A percentile compares a stretch with the other conserved stretches of the same genome.
phyloP scores from a whole-genome alignment of 1,140 invertebrate genomes.

The Dendrolimus kikuchii region DNA sequence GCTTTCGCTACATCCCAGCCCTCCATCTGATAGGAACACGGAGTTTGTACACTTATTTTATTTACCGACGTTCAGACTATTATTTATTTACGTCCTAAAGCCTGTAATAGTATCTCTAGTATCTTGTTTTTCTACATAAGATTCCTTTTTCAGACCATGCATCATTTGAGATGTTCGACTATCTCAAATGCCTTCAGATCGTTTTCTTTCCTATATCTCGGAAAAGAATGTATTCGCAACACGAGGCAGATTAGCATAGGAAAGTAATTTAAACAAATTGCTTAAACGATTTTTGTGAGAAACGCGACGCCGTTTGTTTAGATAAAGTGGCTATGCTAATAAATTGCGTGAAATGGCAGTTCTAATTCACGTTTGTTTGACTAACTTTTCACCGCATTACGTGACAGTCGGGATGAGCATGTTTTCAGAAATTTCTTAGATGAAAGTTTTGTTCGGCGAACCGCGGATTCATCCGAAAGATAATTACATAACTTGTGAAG shows the following conservation, averaged over 20 bases:
- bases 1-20: constrained; percentile 38
- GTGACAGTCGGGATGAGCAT: constrained; percentile 13
- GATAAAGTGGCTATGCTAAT: constrained; percentile 32
- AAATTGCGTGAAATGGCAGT: constrained; percentile 17
- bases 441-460: constrained; percentile 23
- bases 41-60: constrained; percentile 59
- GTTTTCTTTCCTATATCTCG: constrained; percentile 21
- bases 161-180: constrained; percentile 44
- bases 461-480: constrained; percentile 24
- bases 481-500: constrained; percentile 25
- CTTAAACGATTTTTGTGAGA: constrained; percentile 56
- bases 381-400: constrained; percentile 17
- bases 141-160: constrained; percentile 44
- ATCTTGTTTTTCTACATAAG: constrained; percentile 50
- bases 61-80: constrained; percentile 57
- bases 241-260: constrained; percentile 55
- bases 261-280: constrained; percentile 68
- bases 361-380: constrained; percentile 22
- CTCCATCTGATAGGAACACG: constrained; percentile 59
- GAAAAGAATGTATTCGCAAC: constrained; percentile 50
- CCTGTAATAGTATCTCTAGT: constrained; percentile 49
- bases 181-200: constrained; percentile 28
- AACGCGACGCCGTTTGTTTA: constrained; percentile 43
- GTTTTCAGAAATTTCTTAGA: constrained; percentile 24
- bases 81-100: constrained; percentile 57